These are phyloP conservation scores for Nothobranchius furzeri DNA, from an alignment of 2,113 vertebrate species.

Conservation along the genomic window DNA sequence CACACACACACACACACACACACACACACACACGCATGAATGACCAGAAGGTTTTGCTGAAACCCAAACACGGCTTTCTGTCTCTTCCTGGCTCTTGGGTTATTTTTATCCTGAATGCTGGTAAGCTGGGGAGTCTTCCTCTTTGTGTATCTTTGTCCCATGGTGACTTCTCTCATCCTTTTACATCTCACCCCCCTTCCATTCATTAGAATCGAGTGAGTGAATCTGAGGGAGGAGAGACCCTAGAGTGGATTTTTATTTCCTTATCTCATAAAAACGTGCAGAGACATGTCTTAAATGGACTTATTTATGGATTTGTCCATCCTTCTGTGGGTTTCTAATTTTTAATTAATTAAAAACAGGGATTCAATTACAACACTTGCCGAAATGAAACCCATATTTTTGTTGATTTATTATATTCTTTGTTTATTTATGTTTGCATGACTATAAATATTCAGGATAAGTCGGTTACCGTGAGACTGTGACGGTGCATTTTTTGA, in stretches of 20 bases:
- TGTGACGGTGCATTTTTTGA: slow-evolving; percentile 19
- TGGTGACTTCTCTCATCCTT: slow-evolving; percentile 43
- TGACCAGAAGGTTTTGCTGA: slow-evolving; percentile 30
- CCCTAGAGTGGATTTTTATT: slow-evolving; percentile 14
- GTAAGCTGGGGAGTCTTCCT: slow-evolving; percentile 42
- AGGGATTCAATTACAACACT: background rate
- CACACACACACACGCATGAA: slow-evolving; percentile 24
- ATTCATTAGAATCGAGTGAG: slow-evolving; percentile 48
- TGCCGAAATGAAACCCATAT: background rate
- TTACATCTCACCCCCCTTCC: slow-evolving; percentile 22
- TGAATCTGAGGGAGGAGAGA: slow-evolving; percentile 44
- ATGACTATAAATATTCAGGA: slow-evolving; percentile 11
- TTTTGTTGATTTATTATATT: slow-evolving; percentile 1
- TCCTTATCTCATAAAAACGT: slow-evolving; percentile 24
- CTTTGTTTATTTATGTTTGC: background rate
- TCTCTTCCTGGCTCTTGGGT: slow-evolving; percentile 43
- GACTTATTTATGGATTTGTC: background rate
- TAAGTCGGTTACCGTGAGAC: slow-evolving; percentile 31
- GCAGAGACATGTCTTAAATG: slow-evolving; percentile 5
- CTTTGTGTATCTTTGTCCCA: slow-evolving; percentile 39
- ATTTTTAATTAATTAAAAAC: background rate
- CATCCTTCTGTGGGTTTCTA: background rate
- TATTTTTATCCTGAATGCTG: slow-evolving; percentile 66
- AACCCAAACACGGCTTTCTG: slow-evolving; percentile 17
- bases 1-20: too few relatives aligned